Evolutionary conservation across 2,797 vertebrate species (phyloP), one percentile per base, ranked within the genome.

Genomic region (Neosilurus mollespiculum): DNA sequence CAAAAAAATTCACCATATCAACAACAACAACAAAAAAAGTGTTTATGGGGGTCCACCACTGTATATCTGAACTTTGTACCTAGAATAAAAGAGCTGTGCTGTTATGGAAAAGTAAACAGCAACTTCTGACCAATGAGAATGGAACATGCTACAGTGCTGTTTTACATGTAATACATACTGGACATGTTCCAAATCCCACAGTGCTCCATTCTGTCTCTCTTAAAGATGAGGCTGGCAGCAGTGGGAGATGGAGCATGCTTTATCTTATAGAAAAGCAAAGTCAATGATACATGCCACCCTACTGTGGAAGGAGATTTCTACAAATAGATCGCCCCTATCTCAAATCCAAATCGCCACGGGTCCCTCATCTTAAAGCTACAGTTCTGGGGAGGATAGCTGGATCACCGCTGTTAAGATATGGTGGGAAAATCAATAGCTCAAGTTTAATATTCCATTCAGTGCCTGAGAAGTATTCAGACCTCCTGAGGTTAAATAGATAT

Each of bases 341-440:
- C n/a, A 4, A 64, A 43, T 77, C 53, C 14, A 70, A 79, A 82
- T 62, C 4, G 10, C 64, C 30, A 3, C 58, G 56, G 56, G 56
- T 64, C 49, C 3, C 59, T 76, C 80, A 59, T 85, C 56, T 83
- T 59, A 70, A 24, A 69, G 30, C 0, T n/a, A 58, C 56, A 65
- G 54, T 71, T 83, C 71, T 30, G 66, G n/a, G 67, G 26, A 70
- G 51, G 83, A 88, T 71, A 76, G 62, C 62, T 30, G 34, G 53
- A 81, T 62, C 53, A 77, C 78, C 16, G 78, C 69, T 26, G 49
- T 81, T 85, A 80, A 58, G 65, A 81, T 70, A 59, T 22, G 43
- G 75, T n/a, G 43, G 53, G 1, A 79, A 85, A 86, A 88, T 85
- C 83, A 80, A 88, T 85, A 66, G 49, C 67, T 75, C 58, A 53